A percentile compares a stretch with the other conserved stretches of the same genome.
phyloP scores from a whole-genome alignment of 2,888 invertebrate species.

The Cotesia congregata region DNA sequence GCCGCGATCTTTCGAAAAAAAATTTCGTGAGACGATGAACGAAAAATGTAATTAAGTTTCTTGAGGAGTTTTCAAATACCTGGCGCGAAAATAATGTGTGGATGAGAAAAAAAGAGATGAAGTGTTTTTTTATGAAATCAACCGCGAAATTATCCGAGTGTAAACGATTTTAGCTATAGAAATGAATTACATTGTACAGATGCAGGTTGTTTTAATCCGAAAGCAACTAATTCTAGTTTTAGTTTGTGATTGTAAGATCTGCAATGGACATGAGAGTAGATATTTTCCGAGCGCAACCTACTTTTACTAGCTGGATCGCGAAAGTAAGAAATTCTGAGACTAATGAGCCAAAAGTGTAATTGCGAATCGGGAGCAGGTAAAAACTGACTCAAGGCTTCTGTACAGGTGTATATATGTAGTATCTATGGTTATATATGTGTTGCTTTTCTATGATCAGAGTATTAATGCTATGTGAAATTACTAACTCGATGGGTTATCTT shows the following conservation, averaged over 20 bases:
- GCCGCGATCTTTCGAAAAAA: neutral
- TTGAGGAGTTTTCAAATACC: no score
- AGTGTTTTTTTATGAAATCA: slow-evolving; percentile 21
- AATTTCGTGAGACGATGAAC: neutral
- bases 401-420: slow-evolving; percentile 13
- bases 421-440: neutral
- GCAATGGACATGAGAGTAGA: slow-evolving; percentile 13
- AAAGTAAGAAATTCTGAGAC: slow-evolving; percentile 32
- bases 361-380: slow-evolving; percentile 35
- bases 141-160: slow-evolving; percentile 29
- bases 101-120: neutral
- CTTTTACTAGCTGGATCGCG: slow-evolving; percentile 44
- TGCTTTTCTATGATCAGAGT: neutral
- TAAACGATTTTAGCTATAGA: slow-evolving; percentile 29
- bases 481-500: neutral
- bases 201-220: slow-evolving; percentile 28
- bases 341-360: slow-evolving; percentile 38
- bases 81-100: no score
- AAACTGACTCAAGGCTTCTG: slow-evolving; percentile 38
- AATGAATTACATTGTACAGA: slow-evolving; percentile 24
- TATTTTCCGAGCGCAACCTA: slow-evolving; percentile 43
- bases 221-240: slow-evolving; percentile 27
- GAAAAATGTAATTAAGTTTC: no score
- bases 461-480: neutral
- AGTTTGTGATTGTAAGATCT: slow-evolving; percentile 11